phyloP scores from a whole-genome alignment of 1,140 invertebrate species.

The Halesus radiatus region DNA sequence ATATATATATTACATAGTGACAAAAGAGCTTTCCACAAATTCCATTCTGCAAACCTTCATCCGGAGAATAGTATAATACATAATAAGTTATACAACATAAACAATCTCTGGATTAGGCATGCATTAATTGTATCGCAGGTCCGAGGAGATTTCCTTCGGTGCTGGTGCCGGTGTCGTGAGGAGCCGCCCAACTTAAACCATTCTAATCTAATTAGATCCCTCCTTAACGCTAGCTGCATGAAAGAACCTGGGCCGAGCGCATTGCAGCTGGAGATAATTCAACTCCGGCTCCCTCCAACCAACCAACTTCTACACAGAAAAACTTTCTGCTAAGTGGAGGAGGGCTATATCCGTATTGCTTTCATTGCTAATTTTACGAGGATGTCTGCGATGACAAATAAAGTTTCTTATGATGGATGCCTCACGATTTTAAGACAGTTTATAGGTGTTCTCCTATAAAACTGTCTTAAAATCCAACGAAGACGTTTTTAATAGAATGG shows the following conservation, averaged over 20 bases:
- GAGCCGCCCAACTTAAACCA: constrained; percentile 13
- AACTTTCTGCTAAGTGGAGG: background rate
- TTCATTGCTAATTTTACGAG: too few species aligned
- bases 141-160: constrained; percentile 10
- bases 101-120: constrained; percentile 29
- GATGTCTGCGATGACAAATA: too few species aligned
- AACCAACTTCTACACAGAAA: constrained; percentile 17
- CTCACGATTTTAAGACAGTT: too few species aligned
- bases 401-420: too few species aligned
- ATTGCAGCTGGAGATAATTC: constrained; percentile 43
- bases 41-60: background rate
- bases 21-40: background rate
- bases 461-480: too few species aligned
- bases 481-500: too few species aligned
- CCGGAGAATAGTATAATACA: too few species aligned
- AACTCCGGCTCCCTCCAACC: background rate
- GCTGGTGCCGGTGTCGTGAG: background rate
- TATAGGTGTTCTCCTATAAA: too few species aligned
- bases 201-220: constrained; percentile 45
- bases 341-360: background rate
- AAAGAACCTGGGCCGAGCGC: constrained; percentile 39
- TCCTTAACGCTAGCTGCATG: constrained; percentile 25
- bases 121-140: constrained; percentile 31
- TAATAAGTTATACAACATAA: constrained; percentile 10
- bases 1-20: too few species aligned